Conservation (phyloP, 2,797 vertebrate genomes). For the Oreortyx pictus region DNA sequence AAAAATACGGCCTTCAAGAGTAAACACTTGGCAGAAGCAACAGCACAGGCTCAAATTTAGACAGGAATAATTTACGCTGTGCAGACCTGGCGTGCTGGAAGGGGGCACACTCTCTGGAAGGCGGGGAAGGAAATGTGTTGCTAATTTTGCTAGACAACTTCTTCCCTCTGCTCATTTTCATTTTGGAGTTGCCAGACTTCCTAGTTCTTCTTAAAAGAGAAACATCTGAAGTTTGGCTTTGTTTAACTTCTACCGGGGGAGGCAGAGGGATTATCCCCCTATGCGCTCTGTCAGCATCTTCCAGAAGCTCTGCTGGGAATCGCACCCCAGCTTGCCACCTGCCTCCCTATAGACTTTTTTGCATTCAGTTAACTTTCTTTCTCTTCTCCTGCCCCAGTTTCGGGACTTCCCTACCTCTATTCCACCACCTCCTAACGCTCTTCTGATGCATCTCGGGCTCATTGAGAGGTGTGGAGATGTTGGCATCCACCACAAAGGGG, state of each 20-base stretch:
- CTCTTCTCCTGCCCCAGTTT: not conserved
- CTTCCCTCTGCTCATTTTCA: conserved; percentile 46
- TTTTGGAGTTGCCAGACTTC: conserved; percentile 64
- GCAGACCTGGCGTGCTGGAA: conserved; percentile 17
- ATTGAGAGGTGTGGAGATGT: rapidly evolving
- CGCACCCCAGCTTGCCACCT: not conserved
- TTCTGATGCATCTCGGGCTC: rapidly evolving
- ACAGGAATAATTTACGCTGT: conserved; percentile 42
- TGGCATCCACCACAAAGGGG: rapidly evolving
- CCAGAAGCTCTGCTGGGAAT: not conserved
- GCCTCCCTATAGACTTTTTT: not conserved
- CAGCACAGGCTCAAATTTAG: conserved; percentile 38
- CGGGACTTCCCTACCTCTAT: not conserved
- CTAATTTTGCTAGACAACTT: conserved; percentile 67
- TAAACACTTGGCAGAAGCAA: conserved; percentile 39
- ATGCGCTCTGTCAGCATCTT: not conserved
- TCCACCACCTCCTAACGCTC: not conserved
- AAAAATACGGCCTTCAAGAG: conserved; percentile 22
- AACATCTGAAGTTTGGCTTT: conserved; percentile 23
- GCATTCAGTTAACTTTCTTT: not conserved
- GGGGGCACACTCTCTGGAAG: not conserved
- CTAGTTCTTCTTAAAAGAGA: conserved; percentile 64
- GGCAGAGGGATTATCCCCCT: conserved; percentile 21
- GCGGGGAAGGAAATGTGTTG: conserved; percentile 54
- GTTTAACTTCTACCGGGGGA: conserved; percentile 43